Conservation (phyloP, 2,113 vertebrate genomes). For the Meriones unguiculatus region DNA sequence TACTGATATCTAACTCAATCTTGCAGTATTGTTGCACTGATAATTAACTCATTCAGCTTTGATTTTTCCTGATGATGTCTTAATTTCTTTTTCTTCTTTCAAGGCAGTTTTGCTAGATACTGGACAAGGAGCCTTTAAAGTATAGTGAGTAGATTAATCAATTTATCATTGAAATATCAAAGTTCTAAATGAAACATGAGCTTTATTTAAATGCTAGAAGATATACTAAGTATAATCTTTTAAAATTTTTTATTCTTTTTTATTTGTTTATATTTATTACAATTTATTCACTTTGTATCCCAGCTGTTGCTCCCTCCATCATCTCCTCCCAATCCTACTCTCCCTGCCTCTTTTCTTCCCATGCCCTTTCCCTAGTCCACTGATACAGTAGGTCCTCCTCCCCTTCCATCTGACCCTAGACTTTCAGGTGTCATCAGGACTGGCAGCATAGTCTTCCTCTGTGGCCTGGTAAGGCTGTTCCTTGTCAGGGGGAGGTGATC, state of each 20-base stretch:
- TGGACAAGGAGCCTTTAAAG: background rate
- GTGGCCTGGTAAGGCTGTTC: too few species aligned
- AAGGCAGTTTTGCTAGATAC: background rate
- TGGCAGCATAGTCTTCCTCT: too few species aligned
- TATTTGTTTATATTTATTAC: too few species aligned
- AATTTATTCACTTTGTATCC: too few species aligned
- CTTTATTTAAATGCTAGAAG: background rate
- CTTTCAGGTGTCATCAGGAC: too few species aligned
- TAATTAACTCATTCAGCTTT: background rate
- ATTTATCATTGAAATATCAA: background rate
- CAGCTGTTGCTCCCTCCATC: too few species aligned
- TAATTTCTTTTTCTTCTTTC: background rate
- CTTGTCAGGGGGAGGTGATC: too few species aligned
- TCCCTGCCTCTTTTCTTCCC: too few species aligned
- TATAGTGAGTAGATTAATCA: background rate
- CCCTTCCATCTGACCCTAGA: too few species aligned
- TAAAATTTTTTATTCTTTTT: background rate
- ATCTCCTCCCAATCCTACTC: background rate
- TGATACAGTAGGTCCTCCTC: too few species aligned
- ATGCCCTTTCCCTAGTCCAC: too few species aligned
- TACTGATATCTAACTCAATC: background rate
- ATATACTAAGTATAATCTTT: background rate
- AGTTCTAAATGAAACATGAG: background rate
- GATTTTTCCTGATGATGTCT: background rate
- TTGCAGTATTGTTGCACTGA: background rate